Conservation (phyloP, 1,140 invertebrate species). For the Frieseomelitta varia region DNA sequence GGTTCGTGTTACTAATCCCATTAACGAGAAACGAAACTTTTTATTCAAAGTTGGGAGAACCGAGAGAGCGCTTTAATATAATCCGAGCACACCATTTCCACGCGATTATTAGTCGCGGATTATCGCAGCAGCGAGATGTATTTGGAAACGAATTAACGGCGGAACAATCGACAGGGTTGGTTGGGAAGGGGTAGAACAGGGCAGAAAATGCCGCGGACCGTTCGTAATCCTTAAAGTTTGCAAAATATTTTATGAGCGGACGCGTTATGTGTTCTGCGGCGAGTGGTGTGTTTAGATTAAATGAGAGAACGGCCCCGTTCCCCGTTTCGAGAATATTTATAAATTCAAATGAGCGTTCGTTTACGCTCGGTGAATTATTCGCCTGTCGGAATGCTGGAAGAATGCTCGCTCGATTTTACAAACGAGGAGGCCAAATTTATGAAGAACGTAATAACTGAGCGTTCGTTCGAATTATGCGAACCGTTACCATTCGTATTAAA, state of each 20-base stretch:
- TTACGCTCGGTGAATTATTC: no score
- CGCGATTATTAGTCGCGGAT: conserved; percentile 6
- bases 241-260: conserved; percentile 44
- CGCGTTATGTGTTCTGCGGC: not conserved
- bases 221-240: conserved; percentile 29
- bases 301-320: no score
- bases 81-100: not conserved
- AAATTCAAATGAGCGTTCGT: no score
- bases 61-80: not conserved
- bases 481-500: no score
- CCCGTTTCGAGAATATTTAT: no score
- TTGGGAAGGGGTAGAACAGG: not conserved
- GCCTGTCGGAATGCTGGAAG: no score
- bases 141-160: conserved; percentile 5
- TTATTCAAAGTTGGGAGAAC: not conserved
- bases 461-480: no score
- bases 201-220: not conserved
- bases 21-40: not conserved
- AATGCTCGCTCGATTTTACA: no score
- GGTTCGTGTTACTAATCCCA: not conserved
- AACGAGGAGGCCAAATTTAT: no score
- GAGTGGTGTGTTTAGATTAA: not conserved
- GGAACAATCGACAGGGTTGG: not conserved
- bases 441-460: no score
- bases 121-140: not conserved